Conservation (phyloP, 2,888 invertebrate genomes). For the Diogma glabrata region DNA sequence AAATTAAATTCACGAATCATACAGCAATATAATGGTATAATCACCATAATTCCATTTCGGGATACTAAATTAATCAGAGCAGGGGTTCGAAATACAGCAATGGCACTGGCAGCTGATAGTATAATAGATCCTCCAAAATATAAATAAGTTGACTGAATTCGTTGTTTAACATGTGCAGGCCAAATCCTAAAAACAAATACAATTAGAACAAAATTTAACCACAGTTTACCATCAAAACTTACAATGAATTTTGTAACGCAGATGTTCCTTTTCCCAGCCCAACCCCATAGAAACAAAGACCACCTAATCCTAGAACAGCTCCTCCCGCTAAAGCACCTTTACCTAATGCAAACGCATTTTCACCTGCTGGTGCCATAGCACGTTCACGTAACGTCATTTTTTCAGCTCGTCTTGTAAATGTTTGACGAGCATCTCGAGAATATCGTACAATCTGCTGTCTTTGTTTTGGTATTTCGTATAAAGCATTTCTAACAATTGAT, state of each 20-base stretch:
- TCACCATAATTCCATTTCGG: constrained; percentile 67
- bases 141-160: constrained; percentile 79
- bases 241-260: constrained; percentile 77
- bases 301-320: constrained; percentile 78
- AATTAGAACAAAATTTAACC: not conserved
- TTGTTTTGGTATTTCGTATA: constrained; percentile 30
- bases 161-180: constrained; percentile 85
- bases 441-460: constrained; percentile 43
- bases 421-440: constrained; percentile 38
- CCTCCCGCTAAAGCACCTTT: constrained; percentile 83
- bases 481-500: constrained; percentile 12
- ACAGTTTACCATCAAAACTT: constrained; percentile 34
- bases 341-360: constrained; percentile 75
- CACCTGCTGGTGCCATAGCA: constrained; percentile 64
- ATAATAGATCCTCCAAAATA: constrained; percentile 85
- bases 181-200: constrained; percentile 62
- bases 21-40: no score
- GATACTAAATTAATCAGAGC: constrained; percentile 68
- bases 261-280: constrained; percentile 70
- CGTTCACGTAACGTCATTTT: constrained; percentile 53
- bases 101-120: constrained; percentile 73
- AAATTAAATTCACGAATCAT: no score
- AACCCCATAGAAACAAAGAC: constrained; percentile 89
- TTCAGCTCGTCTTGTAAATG: constrained; percentile 32
- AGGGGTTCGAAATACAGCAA: constrained; percentile 74